Evolutionary conservation across 2,797 vertebrate genomes (phyloP).

Genomic region (Buphagus erythrorhynchus): DNA sequence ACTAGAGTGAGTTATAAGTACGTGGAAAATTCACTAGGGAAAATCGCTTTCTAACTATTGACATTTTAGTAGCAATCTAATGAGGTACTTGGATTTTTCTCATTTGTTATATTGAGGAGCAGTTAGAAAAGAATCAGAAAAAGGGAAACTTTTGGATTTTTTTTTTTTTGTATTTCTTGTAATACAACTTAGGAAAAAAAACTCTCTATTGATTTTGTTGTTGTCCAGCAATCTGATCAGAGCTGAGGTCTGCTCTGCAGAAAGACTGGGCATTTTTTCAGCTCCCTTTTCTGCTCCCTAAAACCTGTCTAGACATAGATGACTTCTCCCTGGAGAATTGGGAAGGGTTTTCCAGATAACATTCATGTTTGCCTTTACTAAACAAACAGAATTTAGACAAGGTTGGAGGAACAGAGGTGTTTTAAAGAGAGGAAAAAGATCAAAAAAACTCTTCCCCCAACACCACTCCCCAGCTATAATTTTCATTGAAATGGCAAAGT

Average conservation of each 20-base stretch:
- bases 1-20: not conserved
- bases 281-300: not conserved
- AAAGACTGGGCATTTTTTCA: not conserved
- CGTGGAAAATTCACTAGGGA: not conserved
- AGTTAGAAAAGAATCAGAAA: not conserved
- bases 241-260: not conserved
- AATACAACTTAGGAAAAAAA: not conserved
- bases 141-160: not conserved
- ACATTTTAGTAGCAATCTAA: conserved; percentile 6
- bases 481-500: not conserved
- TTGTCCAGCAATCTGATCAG: not conserved
- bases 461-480: not conserved
- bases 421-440: not conserved
- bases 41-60: conserved; percentile 14
- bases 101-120: not conserved
- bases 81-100: not conserved
- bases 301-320: not conserved
- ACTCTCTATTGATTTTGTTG: not conserved
- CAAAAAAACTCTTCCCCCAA: accelerated
- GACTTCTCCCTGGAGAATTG: not conserved
- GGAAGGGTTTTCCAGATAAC: not conserved
- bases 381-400: not conserved
- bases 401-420: not conserved
- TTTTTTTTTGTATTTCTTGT: not conserved
- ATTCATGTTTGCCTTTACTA: not conserved